Evolutionary conservation across 1,140 invertebrate species (phyloP).

Genomic region (Lasioglossum albipes): DNA sequence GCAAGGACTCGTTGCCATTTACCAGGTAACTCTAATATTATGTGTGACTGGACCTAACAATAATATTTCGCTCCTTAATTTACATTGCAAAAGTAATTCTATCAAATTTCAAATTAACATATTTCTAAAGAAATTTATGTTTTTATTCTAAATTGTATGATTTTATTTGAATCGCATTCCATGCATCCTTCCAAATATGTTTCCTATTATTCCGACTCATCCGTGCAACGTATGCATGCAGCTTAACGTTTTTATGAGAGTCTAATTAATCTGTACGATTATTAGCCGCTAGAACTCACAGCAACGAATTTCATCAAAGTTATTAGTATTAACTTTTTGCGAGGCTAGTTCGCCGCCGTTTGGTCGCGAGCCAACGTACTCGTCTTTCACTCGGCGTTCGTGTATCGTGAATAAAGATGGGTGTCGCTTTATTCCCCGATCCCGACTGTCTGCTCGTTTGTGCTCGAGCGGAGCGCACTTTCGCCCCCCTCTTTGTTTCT

Average conservation of each 20-base stretch:
- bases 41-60: no score
- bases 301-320: background rate
- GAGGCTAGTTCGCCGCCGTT: background rate
- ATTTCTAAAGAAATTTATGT: no score
- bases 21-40: no score
- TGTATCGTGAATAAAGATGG: slow-evolving; percentile 8
- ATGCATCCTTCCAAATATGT: no score
- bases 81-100: no score
- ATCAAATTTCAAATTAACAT: no score
- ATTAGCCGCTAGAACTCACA: background rate
- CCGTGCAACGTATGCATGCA: background rate
- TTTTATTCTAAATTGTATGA: no score
- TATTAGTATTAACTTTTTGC: slow-evolving; percentile 7
- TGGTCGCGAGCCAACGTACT: background rate
- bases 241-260: background rate
- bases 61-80: no score
- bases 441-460: slow-evolving; percentile 30
- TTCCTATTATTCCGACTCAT: no score
- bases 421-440: slow-evolving; percentile 32
- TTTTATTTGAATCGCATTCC: no score
- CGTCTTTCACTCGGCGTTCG: background rate
- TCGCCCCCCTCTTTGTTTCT: slow-evolving; percentile 26
- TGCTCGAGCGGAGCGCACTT: slow-evolving; percentile 5
- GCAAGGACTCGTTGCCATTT: no score
- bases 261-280: background rate